A percentile compares a stretch with the other conserved stretches of the same genome.
Conservation (phyloP, 92 coral and sea anemone genomes). For the Bergia sp. region DNA sequence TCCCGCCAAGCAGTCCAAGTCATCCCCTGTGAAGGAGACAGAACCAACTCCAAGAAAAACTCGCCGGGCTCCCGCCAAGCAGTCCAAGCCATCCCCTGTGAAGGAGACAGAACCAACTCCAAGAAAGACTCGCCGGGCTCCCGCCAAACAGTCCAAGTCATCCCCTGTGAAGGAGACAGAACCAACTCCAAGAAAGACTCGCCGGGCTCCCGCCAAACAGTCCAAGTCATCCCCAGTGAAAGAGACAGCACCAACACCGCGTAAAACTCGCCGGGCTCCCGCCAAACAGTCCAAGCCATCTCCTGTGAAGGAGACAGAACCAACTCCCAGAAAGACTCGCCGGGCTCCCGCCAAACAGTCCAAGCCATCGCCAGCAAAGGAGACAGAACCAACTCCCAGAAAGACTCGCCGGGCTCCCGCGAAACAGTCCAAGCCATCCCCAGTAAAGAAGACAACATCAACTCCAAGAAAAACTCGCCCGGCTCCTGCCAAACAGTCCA, state of each 20-base stretch:
- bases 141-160: neutral
- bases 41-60: conserved; percentile 11
- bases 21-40: neutral
- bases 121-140: conserved; percentile 23
- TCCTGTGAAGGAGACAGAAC: neutral
- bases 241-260: neutral
- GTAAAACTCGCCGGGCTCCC: conserved; percentile 14
- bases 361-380: neutral
- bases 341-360: neutral
- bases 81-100: neutral
- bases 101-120: conserved; percentile 11
- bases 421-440: neutral
- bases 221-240: neutral
- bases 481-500: neutral
- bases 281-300: neutral
- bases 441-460: neutral
- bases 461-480: neutral
- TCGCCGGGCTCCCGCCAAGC: conserved; percentile 1
- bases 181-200: conserved; percentile 11
- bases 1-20: neutral
- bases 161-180: neutral
- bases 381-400: neutral
- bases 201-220: neutral
- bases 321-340: conserved; percentile 18
- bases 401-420: conserved; percentile 4